Conservation (phyloP, 2,113 vertebrate genomes). For the Dipodomys merriami region DNA sequence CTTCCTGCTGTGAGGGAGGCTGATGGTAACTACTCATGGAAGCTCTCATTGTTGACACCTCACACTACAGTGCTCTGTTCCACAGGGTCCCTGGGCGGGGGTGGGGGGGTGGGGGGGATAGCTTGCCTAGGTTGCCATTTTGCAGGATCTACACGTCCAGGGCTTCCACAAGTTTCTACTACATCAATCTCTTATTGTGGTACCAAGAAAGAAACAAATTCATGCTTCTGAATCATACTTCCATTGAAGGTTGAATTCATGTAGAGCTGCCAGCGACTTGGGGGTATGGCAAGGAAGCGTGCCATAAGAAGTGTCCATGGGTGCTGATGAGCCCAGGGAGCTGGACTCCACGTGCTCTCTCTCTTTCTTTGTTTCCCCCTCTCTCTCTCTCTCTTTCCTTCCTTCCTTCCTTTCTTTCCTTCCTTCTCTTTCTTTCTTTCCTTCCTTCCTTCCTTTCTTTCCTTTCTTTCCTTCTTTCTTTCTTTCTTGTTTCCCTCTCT, state of each 20-base stretch:
- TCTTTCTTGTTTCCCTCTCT: too few species aligned
- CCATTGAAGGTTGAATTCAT: neutral
- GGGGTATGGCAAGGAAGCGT: neutral
- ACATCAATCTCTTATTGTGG: neutral
- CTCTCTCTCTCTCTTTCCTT: too few species aligned
- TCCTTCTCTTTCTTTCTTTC: too few species aligned
- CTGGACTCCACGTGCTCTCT: neutral
- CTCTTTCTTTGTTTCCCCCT: too few species aligned
- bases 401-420: too few species aligned
- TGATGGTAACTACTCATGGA: neutral
- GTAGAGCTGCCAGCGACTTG: neutral
- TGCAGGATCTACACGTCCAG: too few species aligned
- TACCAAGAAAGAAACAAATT: neutral
- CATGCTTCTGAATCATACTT: neutral
- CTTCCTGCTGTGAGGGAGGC: neutral
- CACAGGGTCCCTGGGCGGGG: neutral
- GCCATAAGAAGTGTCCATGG: neutral
- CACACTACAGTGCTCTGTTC: neutral
- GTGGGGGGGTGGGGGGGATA: neutral
- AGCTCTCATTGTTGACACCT: neutral
- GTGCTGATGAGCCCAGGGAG: neutral
- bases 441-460: too few species aligned
- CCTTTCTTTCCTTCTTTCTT: too few species aligned
- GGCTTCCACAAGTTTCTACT: neutral
- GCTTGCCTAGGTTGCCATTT: neutral